These are phyloP conservation scores for Ceuthmochares aereus DNA, from an alignment of 2,113 vertebrate genomes.

Conservation along the genomic window DNA sequence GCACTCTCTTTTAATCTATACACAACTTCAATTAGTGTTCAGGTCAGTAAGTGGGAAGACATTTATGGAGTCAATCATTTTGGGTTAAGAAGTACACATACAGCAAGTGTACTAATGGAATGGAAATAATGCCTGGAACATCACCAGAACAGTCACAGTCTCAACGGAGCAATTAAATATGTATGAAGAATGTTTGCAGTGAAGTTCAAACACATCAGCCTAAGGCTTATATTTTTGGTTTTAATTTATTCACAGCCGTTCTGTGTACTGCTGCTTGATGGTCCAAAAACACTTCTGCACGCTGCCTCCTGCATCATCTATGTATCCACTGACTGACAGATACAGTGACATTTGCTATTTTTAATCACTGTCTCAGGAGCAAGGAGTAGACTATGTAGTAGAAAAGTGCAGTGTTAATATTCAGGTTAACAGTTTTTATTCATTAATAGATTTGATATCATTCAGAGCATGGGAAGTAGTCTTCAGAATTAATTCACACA, in stretches of 20 bases:
- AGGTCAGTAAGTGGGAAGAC: constrained; percentile 77
- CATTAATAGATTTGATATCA: constrained; percentile 31
- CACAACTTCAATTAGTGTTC: constrained; percentile 77
- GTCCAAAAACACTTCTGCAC: constrained; percentile 42
- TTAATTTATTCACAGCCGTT: constrained; percentile 79
- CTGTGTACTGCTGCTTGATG: constrained; percentile 54
- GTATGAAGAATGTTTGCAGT: constrained; percentile 80
- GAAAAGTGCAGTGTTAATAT: constrained; percentile 12
- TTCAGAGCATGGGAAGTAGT: not conserved
- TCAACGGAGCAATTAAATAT: constrained; percentile 81
- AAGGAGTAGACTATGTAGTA: not conserved
- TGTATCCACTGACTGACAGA: constrained; percentile 50
- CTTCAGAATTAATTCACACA: constrained; percentile 20
- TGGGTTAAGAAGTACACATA: constrained; percentile 74
- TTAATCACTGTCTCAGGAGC: constrained; percentile 53
- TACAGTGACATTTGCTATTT: constrained; percentile 63
- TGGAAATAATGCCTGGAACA: constrained; percentile 80
- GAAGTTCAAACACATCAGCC: constrained; percentile 79
- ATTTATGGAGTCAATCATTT: constrained; percentile 83
- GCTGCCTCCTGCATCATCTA: not conserved
- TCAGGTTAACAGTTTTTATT: constrained; percentile 27
- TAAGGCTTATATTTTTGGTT: constrained; percentile 73
- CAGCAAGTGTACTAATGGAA: constrained; percentile 79
- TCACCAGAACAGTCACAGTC: constrained; percentile 75
- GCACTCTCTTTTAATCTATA: constrained; percentile 73